Base-by-base conservation (phyloP, 2,113 vertebrate genomes). In the Menura novaehollandiae region DNA sequence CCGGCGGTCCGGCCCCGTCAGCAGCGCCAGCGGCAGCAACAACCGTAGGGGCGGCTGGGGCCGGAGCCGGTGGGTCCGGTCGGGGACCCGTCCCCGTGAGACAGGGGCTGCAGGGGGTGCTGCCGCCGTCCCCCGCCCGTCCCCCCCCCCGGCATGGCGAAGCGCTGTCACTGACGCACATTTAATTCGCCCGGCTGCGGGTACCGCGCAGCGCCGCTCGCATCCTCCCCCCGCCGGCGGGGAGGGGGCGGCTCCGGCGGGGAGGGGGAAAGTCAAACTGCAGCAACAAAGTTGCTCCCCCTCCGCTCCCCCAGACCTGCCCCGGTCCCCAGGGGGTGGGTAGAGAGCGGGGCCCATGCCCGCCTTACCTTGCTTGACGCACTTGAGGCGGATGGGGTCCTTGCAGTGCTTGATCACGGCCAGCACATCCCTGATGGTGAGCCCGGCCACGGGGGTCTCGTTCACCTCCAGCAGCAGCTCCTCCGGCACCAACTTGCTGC, bases 391-490 rank as follows among this genome's bases (percentile, higher is more conserved):
- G 85, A 99, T 98, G 85, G 99, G 99, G 95, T 99, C 99, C 97
- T 98, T 99, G 98, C 99, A 99, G 98, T 99, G 99, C 78, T 98
- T 98, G 97, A 99, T 98, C 91, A 99, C 99, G 35, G 99, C 99
- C 92, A 99, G 98, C 91, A 99, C 99, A 97, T 99, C 99, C 97
- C 99, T 97, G 97, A 98, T 99, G 96, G 99, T 99, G 85, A 99
- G 99, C 91, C 99, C 99, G 28, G 99, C 99, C 98, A 99, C 99
- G 26, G 99, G 99, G 85, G 99, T 99, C 89, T 99, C 99, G 95
- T 99, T 99, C 96, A 99, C 99, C 98, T 99, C 99, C 98, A 99
- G 97, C 91, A 98, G 97, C 55, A 99, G 98, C 94, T 99, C 98
- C 88, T 99, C 98, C 82, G 98, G 98, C 97, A 98, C 98, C 97